Evolutionary conservation across 2,888 invertebrate species (phyloP).

Genomic region (Oligia fasciuncula): DNA sequence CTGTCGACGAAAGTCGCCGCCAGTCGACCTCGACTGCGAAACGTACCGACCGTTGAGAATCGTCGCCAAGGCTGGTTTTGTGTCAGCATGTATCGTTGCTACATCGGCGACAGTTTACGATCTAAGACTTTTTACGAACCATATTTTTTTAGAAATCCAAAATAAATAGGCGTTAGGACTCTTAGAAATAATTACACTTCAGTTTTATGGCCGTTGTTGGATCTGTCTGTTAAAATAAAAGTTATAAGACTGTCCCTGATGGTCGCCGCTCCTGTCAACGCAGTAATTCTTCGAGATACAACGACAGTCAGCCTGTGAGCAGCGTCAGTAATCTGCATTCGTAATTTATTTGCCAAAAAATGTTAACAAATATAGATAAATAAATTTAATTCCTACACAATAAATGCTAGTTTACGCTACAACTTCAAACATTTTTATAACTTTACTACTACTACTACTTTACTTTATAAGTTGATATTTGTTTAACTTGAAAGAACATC

Average conservation of each 20-base stretch:
- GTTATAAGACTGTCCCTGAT: neutral
- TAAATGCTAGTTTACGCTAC: too few relatives aligned
- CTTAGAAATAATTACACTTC: neutral
- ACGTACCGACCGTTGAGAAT: neutral
- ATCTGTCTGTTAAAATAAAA: neutral
- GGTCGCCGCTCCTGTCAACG: neutral
- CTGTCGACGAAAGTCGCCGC: neutral
- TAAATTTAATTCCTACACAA: too few relatives aligned
- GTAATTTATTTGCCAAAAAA: too few relatives aligned
- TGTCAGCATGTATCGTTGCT: neutral
- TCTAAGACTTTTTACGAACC: too few relatives aligned
- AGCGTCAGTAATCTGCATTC: neutral
- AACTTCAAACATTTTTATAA: too few relatives aligned
- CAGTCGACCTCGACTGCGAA: neutral
- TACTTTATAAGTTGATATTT: too few relatives aligned
- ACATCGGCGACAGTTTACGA: too few relatives aligned
- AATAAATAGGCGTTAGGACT: neutral
- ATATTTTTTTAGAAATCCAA: neutral
- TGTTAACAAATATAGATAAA: too few relatives aligned
- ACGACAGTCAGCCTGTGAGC: neutral
- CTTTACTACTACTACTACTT: too few relatives aligned
- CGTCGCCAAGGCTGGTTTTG: neutral
- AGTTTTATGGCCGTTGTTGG: neutral
- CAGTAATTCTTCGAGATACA: neutral
- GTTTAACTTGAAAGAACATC: too few relatives aligned